Evolutionary conservation across 1,140 invertebrate genomes (phyloP).

Genomic region (Drosophila orosa): DNA sequence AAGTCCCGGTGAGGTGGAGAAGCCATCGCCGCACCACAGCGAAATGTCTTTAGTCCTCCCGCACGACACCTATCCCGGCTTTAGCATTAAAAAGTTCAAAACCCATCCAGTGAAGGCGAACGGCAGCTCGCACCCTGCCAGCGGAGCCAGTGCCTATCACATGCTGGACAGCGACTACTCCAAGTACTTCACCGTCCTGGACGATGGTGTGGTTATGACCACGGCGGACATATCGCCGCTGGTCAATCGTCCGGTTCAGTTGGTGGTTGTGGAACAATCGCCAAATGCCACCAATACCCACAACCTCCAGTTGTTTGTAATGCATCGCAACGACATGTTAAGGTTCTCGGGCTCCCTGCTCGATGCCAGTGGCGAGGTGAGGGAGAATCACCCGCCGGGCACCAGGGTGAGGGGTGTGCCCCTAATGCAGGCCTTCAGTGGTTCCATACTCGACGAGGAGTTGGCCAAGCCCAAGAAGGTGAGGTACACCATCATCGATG

Average conservation of each 20-base stretch:
- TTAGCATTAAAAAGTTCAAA: constrained; percentile 91
- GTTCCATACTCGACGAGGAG: constrained; percentile 83
- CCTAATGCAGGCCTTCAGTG: constrained; percentile 86
- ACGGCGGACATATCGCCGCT: constrained; percentile 92
- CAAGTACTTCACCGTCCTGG: constrained; percentile 93
- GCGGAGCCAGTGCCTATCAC: constrained; percentile 61
- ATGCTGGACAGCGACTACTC: constrained; percentile 90
- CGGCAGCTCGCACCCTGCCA: constrained; percentile 15
- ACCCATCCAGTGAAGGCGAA: constrained; percentile 64
- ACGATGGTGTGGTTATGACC: constrained; percentile 95
- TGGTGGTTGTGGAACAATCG: constrained; percentile 92
- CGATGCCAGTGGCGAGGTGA: constrained; percentile 88
- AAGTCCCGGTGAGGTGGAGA: constrained; percentile 59
- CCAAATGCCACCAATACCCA: constrained; percentile 91
- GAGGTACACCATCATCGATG: constrained; percentile 91
- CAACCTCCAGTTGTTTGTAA: constrained; percentile 91
- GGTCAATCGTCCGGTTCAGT: constrained; percentile 91
- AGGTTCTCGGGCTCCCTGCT: constrained; percentile 87
- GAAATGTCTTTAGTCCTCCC: constrained; percentile 87
- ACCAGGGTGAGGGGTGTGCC: constrained; percentile 89
- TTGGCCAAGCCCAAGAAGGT: constrained; percentile 86
- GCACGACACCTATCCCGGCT: constrained; percentile 93
- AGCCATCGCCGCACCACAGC: constrained; percentile 51
- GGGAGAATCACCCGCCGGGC: constrained; percentile 90
- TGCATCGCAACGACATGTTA: constrained; percentile 92